A percentile compares a stretch with the other conserved stretches of the same genome.
These are phyloP conservation scores for Theocolax elegans DNA, from an alignment of 1,140 invertebrate species.

Conservation along the genomic window DNA sequence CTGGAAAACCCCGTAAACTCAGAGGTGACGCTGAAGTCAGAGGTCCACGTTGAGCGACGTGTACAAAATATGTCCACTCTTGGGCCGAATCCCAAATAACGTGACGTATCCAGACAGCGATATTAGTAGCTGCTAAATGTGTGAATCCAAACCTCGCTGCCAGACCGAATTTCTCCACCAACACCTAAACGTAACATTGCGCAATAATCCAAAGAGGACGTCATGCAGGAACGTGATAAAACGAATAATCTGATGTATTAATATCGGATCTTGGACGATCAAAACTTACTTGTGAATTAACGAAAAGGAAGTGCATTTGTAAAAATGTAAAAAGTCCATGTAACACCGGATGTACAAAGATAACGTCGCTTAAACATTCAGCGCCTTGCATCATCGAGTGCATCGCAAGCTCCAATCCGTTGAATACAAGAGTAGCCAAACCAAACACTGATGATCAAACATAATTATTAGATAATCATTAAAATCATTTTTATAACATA, in stretches of 20 bases:
- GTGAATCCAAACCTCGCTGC: slow-evolving; percentile 72
- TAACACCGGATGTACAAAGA: slow-evolving; percentile 74
- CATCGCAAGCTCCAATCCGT: slow-evolving; percentile 75
- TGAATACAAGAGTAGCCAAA: slow-evolving; percentile 75
- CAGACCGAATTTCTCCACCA: slow-evolving; percentile 70
- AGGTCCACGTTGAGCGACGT: slow-evolving; percentile 60
- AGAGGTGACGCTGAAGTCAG: slow-evolving; percentile 59
- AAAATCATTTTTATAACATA: neutral
- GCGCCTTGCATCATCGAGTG: slow-evolving; percentile 71
- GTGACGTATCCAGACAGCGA: slow-evolving; percentile 72
- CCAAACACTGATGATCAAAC: slow-evolving; percentile 70
- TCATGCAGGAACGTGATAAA: no score
- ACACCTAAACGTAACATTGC: slow-evolving; percentile 63
- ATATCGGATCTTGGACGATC: no score
- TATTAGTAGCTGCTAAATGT: slow-evolving; percentile 72
- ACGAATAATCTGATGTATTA: no score
- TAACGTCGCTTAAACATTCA: slow-evolving; percentile 70
- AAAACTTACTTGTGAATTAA: slow-evolving; percentile 76
- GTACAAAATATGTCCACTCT: slow-evolving; percentile 69
- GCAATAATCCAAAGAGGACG: no score
- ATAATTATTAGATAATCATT: neutral
- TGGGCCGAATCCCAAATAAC: slow-evolving; percentile 72
- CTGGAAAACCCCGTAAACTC: slow-evolving; percentile 64
- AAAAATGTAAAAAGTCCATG: slow-evolving; percentile 77
- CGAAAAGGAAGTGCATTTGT: slow-evolving; percentile 78